Conservation (phyloP, 2,797 vertebrate species). For the Bufotes viridis region DNA sequence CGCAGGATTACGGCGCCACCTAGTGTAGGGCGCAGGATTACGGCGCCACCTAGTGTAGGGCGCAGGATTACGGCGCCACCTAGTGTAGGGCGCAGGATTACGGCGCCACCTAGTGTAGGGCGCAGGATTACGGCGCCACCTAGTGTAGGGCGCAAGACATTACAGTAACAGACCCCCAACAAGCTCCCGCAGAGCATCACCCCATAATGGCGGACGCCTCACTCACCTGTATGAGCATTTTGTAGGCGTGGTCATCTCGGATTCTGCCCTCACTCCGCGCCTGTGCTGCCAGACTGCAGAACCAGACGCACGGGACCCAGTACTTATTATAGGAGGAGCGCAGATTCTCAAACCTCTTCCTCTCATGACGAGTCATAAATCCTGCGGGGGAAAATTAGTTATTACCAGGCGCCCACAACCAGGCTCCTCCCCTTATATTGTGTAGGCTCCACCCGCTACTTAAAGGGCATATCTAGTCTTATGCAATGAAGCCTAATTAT, state of each 20-base stretch:
- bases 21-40: background rate
- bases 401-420: background rate
- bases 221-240: constrained; percentile 87
- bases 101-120: background rate
- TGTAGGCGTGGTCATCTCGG: constrained; percentile 86
- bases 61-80: background rate
- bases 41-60: background rate
- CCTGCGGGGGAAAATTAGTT: constrained; percentile 71
- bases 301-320: constrained; percentile 95
- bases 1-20: background rate
- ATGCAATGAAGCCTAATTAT: background rate
- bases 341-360: constrained; percentile 89
- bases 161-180: background rate
- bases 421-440: background rate
- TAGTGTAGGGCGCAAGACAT: background rate
- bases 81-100: too few relatives aligned
- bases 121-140: too few relatives aligned
- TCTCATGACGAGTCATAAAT: constrained; percentile 91
- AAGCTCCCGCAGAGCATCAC: background rate
- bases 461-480: background rate
- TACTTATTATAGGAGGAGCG: constrained; percentile 92
- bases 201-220: background rate
- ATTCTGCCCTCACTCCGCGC: constrained; percentile 88
- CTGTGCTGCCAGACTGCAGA: constrained; percentile 85
- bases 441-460: background rate